A percentile compares a stretch with the other conserved stretches of the same genome.
phyloP scores from a whole-genome alignment of 2,797 vertebrate genomes.

The Kryptopterus vitreolus region DNA sequence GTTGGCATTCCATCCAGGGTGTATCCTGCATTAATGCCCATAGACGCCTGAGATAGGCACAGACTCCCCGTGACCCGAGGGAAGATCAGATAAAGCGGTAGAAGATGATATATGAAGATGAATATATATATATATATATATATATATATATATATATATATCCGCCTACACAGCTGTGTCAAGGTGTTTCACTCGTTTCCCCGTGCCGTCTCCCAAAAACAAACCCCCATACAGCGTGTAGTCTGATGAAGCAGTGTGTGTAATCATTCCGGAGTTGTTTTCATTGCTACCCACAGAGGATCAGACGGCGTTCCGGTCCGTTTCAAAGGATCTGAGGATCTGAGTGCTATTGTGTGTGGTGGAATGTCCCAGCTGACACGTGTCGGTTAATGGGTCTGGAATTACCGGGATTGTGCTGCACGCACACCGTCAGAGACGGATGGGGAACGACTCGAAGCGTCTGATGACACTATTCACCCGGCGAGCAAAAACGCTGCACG shows the following conservation, averaged over 20 bases:
- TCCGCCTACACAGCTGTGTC: conserved; percentile 7
- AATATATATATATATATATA: no score
- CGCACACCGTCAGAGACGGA: neutral
- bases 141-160: no score
- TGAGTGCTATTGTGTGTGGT: conserved; percentile 41
- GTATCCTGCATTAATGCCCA: no score
- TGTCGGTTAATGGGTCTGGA: conserved; percentile 34
- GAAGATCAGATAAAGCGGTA: no score
- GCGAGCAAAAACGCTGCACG: neutral
- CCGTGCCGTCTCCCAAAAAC: neutral
- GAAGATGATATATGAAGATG: no score
- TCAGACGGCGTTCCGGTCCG: conserved; percentile 29
- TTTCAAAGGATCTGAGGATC: conserved; percentile 41
- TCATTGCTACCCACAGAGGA: conserved; percentile 23
- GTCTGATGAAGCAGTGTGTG: conserved; percentile 31
- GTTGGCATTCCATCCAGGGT: no score
- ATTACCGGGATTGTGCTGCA: conserved; percentile 30
- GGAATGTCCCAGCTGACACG: conserved; percentile 32
- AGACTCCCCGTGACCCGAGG: no score
- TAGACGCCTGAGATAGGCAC: no score
- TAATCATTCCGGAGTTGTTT: conserved; percentile 43
- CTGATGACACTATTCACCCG: neutral
- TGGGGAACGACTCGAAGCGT: neutral
- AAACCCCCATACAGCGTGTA: conserved; percentile 2
- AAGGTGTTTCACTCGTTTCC: neutral